Evolutionary conservation across 30 jellyfish, hydroid and myxozoan species (phyloP).

Genomic region (Turritopsis dohrnii): DNA sequence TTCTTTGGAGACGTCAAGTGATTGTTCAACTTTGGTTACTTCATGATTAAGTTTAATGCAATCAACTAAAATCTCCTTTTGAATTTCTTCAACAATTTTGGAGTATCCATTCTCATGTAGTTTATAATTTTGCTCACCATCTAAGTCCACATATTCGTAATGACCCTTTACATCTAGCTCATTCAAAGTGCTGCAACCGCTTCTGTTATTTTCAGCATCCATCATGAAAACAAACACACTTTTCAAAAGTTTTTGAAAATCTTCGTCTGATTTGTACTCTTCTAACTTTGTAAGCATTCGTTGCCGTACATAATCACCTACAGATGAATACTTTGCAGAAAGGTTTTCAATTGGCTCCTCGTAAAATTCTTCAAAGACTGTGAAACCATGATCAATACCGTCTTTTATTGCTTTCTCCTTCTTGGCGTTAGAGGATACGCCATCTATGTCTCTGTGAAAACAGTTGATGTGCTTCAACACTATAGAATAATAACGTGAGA

Average conservation of each 20-base stretch:
- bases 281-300: background rate
- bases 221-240: constrained; percentile 7
- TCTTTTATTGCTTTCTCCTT: background rate
- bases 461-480: background rate
- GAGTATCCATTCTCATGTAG: constrained; percentile 10
- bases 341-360: background rate
- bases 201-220: background rate
- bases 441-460: constrained; percentile 4
- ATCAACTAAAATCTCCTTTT: constrained; percentile 1
- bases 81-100: constrained; percentile 4
- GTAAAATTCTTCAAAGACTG: background rate
- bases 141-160: background rate
- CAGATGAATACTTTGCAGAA: background rate
- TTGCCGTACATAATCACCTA: constrained; percentile 9
- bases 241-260: background rate
- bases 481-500: no score
- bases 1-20: background rate
- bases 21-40: background rate
- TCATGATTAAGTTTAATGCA: background rate
- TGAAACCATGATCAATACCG: background rate
- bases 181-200: background rate
- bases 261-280: background rate
- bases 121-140: background rate
- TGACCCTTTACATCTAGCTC: background rate
- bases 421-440: background rate